Conservation (phyloP, 1,140 invertebrate genomes). For the Drosophila rhopaloa region DNA sequence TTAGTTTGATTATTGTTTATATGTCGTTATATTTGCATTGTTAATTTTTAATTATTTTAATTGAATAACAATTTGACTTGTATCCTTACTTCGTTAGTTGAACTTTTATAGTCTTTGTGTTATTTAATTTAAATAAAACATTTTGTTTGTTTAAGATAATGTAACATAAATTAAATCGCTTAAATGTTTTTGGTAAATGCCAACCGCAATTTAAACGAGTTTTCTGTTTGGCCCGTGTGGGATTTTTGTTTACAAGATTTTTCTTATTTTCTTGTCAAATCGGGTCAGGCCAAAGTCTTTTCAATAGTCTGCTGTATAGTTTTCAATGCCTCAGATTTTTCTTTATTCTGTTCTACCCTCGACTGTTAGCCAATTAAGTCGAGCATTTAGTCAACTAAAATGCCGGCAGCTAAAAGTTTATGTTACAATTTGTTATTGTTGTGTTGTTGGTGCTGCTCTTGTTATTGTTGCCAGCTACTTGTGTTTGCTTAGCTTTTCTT, state of each 20-base stretch:
- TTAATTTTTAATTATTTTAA: not conserved
- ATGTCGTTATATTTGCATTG: not conserved
- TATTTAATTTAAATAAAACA: too few species aligned
- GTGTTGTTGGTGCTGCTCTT: slow-evolving; percentile 37
- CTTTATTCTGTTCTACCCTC: slow-evolving; percentile 3
- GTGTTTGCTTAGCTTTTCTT: slow-evolving; percentile 70
- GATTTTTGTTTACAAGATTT: slow-evolving; percentile 8
- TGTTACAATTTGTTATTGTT: slow-evolving; percentile 52
- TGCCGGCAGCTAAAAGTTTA: slow-evolving; percentile 55
- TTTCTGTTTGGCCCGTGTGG: not conserved
- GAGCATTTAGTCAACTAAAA: slow-evolving; percentile 75
- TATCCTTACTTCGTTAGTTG: not conserved
- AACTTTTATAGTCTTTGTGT: not conserved
- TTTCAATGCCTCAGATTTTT: slow-evolving; percentile 28
- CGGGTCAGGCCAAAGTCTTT: slow-evolving; percentile 17
- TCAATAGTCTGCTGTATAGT: slow-evolving; percentile 16
- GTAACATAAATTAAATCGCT: too few species aligned
- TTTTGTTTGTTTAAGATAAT: too few species aligned
- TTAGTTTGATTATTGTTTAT: not conserved
- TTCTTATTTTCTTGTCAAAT: slow-evolving; percentile 10
- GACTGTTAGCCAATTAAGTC: slow-evolving; percentile 65
- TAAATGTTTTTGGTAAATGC: not conserved
- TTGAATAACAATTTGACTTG: not conserved
- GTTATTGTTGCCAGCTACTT: slow-evolving; percentile 54
- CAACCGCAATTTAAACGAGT: too few species aligned